Base-by-base conservation (phyloP, 2,797 vertebrate species). In the Aythya fuligula region DNA sequence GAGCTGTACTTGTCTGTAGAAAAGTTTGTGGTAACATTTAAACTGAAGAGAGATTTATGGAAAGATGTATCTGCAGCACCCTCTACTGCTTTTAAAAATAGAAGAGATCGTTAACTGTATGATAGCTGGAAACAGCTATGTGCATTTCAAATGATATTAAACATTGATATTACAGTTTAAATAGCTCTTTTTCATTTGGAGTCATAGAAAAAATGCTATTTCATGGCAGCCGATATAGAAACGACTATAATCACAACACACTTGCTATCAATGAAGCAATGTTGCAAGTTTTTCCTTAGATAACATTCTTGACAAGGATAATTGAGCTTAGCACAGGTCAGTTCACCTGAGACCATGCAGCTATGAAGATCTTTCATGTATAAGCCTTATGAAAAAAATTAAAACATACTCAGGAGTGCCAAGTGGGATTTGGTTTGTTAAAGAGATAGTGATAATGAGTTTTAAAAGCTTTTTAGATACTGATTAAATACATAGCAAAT, bases 1-100 rank as follows among this genome's bases (percentile, higher is more conserved):
- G 17, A n/a, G 15, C 51, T 70, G 13, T 70, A 32, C 51, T 75
- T 74, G 10, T 64, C 32, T 5, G 61, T 54, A 27, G 71, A 62
- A 95, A 90, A 94, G 41, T 14, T 69, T 84, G 43, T 61, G 54
- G 47, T 88, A 78, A 47, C 65, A 83, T 72, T 81, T 69, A 70
- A 91, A 60, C 49, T 45, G 30, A 13, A 39, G 20, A 28, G 67
- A 85, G 77, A 93, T 93, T 94, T 94, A 94, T 87, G 45, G 24
- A 89, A 88, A 90, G 27, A 83, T 87, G 88, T 93, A 89, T 96
- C 87, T 80, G 60, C 61, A 94, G 94, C 78, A 85, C 95, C 94
- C 95, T 97, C 97, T 97, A 61, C 95, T 96, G 97, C 92, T 36
- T 86, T 93, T 73, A 67, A 28, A 54, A 85, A 92, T 51, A 80